phyloP scores from a whole-genome alignment of 1,140 invertebrate genomes.

The Drosophila bocki region DNA sequence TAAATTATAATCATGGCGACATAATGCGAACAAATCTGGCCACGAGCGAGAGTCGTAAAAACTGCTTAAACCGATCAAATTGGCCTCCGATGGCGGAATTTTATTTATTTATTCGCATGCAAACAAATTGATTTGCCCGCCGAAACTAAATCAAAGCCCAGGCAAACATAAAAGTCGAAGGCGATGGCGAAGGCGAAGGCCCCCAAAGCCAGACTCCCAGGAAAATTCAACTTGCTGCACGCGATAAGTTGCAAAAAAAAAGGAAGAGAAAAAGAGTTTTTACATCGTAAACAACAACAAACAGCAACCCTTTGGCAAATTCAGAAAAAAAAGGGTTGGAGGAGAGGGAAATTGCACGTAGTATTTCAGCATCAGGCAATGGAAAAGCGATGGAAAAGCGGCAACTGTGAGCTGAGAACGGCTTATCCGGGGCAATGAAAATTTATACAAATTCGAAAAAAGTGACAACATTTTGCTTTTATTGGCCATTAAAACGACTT shows the following conservation, averaged over 20 bases:
- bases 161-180: conserved; percentile 57
- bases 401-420: conserved; percentile 51
- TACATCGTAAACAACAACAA: conserved; percentile 81
- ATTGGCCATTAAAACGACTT: conserved; percentile 85
- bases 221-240: conserved; percentile 59
- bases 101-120: conserved; percentile 80
- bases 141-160: conserved; percentile 76
- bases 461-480: conserved; percentile 85
- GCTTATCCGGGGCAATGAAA: conserved; percentile 85
- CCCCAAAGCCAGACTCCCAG: conserved; percentile 41
- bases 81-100: conserved; percentile 71
- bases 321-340: background rate
- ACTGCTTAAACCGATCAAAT: conserved; percentile 75
- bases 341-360: conserved; percentile 71
- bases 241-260: conserved; percentile 79
- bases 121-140: conserved; percentile 72
- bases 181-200: conserved; percentile 22
- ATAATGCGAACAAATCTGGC: conserved; percentile 75
- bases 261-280: conserved; percentile 61
- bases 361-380: conserved; percentile 81
- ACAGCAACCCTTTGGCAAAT: conserved; percentile 62
- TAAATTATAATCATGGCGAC: conserved; percentile 77
- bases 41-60: conserved; percentile 75
- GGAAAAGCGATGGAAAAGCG: conserved; percentile 28
- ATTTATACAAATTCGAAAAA: conserved; percentile 84